These are phyloP conservation scores for Trachemys scripta DNA, from an alignment of 2,113 vertebrate genomes.

Conservation along the genomic window DNA sequence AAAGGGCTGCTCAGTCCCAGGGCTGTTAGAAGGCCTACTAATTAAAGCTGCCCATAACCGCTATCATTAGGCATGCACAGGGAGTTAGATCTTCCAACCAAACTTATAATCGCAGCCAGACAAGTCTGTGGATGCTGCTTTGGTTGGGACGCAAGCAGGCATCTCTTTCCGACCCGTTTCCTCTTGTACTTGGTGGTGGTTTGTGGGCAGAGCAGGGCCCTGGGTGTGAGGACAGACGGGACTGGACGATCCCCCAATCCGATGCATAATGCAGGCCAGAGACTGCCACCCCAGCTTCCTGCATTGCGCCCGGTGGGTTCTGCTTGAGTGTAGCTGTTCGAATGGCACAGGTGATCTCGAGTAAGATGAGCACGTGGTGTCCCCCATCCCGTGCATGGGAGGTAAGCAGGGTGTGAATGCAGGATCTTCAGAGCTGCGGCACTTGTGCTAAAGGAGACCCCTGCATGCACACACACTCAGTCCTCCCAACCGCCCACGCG, in stretches of 20 bases:
- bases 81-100: background rate
- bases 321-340: background rate
- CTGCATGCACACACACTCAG: too few species aligned
- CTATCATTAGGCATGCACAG: background rate
- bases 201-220: background rate
- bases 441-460: too few species aligned
- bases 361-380: background rate
- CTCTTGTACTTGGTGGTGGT: background rate
- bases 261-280: background rate
- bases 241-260: background rate
- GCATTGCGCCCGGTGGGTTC: background rate
- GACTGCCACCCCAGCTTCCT: background rate
- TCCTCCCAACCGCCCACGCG: too few species aligned
- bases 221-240: background rate
- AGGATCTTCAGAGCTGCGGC: too few species aligned
- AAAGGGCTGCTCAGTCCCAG: rapidly evolving
- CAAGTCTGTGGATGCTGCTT: background rate
- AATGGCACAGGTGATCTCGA: background rate
- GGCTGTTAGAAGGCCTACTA: background rate
- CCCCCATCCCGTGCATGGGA: too few species aligned
- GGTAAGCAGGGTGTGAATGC: too few species aligned
- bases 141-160: background rate
- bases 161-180: background rate
- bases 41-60: background rate
- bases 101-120: background rate